Percentiles rank a stretch among this genome's conserved stretches.
Conservation (phyloP, 2,888 invertebrate species). For the Yponomeuta plumbellus region DNA sequence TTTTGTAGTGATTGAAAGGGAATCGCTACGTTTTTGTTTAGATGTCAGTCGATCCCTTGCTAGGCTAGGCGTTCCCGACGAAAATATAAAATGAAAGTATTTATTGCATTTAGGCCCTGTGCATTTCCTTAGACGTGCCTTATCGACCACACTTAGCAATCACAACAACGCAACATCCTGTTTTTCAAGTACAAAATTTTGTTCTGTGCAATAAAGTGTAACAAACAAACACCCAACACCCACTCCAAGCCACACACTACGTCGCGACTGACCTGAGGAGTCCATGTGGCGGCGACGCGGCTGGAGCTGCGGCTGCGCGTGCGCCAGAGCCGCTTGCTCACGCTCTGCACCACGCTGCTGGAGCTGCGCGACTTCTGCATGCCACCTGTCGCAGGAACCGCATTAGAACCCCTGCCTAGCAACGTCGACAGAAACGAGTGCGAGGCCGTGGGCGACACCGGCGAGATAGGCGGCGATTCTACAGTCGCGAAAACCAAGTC, state of each 20-base stretch:
- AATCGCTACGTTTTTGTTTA: no score
- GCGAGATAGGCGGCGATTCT: constrained; percentile 63
- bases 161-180: no score
- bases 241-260: not conserved
- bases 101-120: no score
- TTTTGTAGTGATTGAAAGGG: no score
- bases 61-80: no score
- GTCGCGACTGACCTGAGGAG: constrained; percentile 86
- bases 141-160: no score
- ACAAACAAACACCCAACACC: not conserved
- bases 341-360: constrained; percentile 90
- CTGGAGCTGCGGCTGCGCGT: constrained; percentile 89
- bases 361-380: constrained; percentile 95
- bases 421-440: constrained; percentile 60
- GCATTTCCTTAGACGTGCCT: no score
- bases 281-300: constrained; percentile 83
- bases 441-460: constrained; percentile 53
- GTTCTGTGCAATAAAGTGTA: no score
- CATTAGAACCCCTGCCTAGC: constrained; percentile 44
- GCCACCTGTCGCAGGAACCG: constrained; percentile 72
- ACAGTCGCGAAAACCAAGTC: constrained; percentile 55
- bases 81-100: no score
- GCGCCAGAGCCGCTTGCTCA: constrained; percentile 90
- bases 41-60: no score
- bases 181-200: no score